These are phyloP conservation scores for Leptodactylus fallax DNA, from an alignment of 2,797 vertebrate species.

Conservation along the genomic window DNA sequence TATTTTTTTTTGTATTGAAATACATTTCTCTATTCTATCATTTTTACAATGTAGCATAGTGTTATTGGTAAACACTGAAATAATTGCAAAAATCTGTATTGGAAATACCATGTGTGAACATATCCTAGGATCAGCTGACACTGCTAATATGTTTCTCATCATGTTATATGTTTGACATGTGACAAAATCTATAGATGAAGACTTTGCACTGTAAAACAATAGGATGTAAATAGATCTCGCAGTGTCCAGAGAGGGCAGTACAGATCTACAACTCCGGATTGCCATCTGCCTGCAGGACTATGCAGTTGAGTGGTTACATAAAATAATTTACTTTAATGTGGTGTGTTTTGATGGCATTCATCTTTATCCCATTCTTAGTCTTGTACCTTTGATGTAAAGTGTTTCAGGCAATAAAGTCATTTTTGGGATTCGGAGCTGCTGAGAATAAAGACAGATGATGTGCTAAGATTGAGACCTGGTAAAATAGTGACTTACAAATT, in stretches of 20 bases:
- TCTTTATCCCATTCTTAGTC: slow-evolving; percentile 76
- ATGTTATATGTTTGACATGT: too few species aligned
- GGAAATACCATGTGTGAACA: too few species aligned
- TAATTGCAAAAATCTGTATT: too few species aligned
- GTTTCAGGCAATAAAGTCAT: slow-evolving; percentile 73
- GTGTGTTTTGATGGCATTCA: slow-evolving; percentile 77
- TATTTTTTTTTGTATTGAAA: too few species aligned
- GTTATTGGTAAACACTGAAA: too few species aligned
- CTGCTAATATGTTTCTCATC: too few species aligned
- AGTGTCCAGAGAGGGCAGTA: slow-evolving; percentile 35
- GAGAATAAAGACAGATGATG: slow-evolving; percentile 80
- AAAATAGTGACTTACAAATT: slow-evolving; percentile 75
- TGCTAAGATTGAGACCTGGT: slow-evolving; percentile 74
- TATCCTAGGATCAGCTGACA: too few species aligned
- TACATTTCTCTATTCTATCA: too few species aligned
- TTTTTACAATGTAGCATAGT: too few species aligned
- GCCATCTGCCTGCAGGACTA: not conserved
- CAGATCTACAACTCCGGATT: not conserved
- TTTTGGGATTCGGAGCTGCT: slow-evolving; percentile 75
- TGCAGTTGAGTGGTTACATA: slow-evolving; percentile 34
- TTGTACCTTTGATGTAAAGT: slow-evolving; percentile 78
- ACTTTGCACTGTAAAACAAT: not conserved
- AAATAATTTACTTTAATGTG: slow-evolving; percentile 62
- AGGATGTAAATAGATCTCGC: not conserved
- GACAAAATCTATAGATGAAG: too few species aligned